Evolutionary conservation across 2,888 invertebrate genomes (phyloP), one percentile per base, ranked within the genome.

Genomic region (Scaptomyza polygonia): DNA sequence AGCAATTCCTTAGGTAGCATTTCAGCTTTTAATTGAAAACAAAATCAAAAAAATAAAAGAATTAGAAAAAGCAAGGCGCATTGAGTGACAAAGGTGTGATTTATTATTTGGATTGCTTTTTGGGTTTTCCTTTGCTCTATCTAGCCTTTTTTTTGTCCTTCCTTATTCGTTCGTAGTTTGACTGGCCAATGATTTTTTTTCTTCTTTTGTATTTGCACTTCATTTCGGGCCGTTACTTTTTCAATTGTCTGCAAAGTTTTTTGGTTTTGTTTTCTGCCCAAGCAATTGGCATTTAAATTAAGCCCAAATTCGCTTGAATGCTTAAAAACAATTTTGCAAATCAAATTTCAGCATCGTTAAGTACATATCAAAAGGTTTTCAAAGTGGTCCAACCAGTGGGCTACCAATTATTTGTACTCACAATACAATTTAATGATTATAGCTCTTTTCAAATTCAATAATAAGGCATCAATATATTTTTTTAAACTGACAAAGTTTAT

Each of bases 1-100:
- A 72, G 66, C 73, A 76, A 78, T 83, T 80, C 72, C 69, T 61
- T 61, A 62, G 59, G 57, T 68, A 61, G 62, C 75, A 53, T 81
- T 68, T 67, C 56, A 57, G 67, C 78, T 77, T 83, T 83, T 86
- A 86, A 82, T 86, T 83, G 86, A 67, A 85, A 39, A 39, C 16
- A 39, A 39, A 16, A 29, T 27, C 52, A 39, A 16, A 8, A 34
- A 43, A 56, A 51, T 7, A 11, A 53, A 39, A 27, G 47, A n/a
- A n/a, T n/a, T n/a, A n/a, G 32, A 59, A 51, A 67, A 57, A 58
- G n/a, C 54, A 48, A 45, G 47, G 61, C 71, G 59, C 76, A 79
- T 82, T 83, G 78, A 80, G 77, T 83, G 85, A 79, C 84, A 86
- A 83, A 83, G 85, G 83, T 84, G 77, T 81, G 83, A 83, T 81